phyloP scores from a whole-genome alignment of 2,888 invertebrate genomes.

The Hydrotaea diabolus region DNA sequence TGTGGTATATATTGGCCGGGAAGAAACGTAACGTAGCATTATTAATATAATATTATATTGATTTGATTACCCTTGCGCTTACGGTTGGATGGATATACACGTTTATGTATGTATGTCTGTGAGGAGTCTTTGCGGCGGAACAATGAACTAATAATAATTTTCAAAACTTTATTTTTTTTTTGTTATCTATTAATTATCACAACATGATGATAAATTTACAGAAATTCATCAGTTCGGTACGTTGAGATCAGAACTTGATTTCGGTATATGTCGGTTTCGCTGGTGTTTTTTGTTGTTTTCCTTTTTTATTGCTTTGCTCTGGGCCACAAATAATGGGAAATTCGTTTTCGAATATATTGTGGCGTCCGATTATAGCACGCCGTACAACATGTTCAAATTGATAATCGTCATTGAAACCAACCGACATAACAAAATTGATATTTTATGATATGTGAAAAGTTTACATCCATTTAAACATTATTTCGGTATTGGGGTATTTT shows the following conservation, averaged over 20 bases:
- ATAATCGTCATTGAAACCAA: background rate
- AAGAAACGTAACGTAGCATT: background rate
- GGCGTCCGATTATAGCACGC: background rate
- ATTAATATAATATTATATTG: conserved; percentile 23
- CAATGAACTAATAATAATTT: conserved; percentile 47
- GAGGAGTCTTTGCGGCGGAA: background rate
- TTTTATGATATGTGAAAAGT: conserved; percentile 26
- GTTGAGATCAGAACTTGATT: conserved; percentile 7
- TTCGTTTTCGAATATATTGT: background rate
- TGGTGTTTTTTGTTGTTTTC: background rate
- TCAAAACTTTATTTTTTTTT: conserved; percentile 35
- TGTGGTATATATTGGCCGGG: too few relatives aligned
- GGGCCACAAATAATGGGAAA: conserved; percentile 3
- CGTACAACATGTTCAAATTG: background rate
- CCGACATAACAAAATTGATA: conserved; percentile 12
- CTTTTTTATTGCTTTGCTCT: background rate
- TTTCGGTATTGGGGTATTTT: background rate
- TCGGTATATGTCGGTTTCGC: background rate
- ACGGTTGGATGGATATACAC: too few relatives aligned
- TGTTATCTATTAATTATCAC: conserved; percentile 55
- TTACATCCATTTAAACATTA: background rate
- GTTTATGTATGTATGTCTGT: background rate
- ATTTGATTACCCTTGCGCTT: conserved; percentile 18
- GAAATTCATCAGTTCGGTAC: background rate
- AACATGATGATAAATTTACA: conserved; percentile 48